Percentiles rank a stretch among this genome's conserved stretches.
Conservation (phyloP, 2,888 invertebrate species). For the Chrysolina haemoptera region DNA sequence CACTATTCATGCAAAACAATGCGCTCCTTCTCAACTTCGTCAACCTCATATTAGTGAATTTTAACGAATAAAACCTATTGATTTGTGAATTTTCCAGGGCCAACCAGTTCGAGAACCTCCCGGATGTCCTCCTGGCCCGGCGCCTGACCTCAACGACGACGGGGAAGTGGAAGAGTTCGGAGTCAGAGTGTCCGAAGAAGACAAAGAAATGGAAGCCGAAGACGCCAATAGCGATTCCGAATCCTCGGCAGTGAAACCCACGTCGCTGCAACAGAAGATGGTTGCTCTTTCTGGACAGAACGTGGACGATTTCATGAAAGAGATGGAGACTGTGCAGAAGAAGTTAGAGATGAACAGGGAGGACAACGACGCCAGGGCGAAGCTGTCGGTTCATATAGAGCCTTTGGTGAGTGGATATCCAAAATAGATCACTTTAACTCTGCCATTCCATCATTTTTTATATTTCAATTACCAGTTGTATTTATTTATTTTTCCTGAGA, state of each 20-base stretch:
- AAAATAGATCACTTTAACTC: no score
- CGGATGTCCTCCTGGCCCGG: slow-evolving; percentile 90
- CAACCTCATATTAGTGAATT: no score
- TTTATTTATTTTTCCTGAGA: no score
- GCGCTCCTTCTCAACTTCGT: no score
- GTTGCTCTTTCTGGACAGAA: slow-evolving; percentile 92
- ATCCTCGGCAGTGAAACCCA: slow-evolving; percentile 73
- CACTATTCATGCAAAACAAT: no score
- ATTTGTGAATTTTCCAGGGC: slow-evolving; percentile 48
- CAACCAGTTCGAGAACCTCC: slow-evolving; percentile 79
- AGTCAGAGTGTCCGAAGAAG: slow-evolving; percentile 55
- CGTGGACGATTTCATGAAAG: slow-evolving; percentile 93
- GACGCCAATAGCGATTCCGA: slow-evolving; percentile 41
- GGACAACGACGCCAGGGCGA: slow-evolving; percentile 50
- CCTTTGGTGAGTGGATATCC: slow-evolving; percentile 58
- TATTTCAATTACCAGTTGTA: no score
- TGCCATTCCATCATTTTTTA: no score
- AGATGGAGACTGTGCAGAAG: slow-evolving; percentile 90
- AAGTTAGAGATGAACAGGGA: slow-evolving; percentile 73
- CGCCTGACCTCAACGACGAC: slow-evolving; percentile 80
- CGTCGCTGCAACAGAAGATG: slow-evolving; percentile 89
- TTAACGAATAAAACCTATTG: no score
- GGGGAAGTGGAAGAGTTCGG: slow-evolving; percentile 73
- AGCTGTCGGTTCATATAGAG: slow-evolving; percentile 57
- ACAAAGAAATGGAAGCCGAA: slow-evolving; percentile 56